A percentile compares a stretch with the other conserved stretches of the same genome.
These are phyloP conservation scores for Mylabris sibirica DNA, from an alignment of 2,888 invertebrate species.

Conservation along the genomic window DNA sequence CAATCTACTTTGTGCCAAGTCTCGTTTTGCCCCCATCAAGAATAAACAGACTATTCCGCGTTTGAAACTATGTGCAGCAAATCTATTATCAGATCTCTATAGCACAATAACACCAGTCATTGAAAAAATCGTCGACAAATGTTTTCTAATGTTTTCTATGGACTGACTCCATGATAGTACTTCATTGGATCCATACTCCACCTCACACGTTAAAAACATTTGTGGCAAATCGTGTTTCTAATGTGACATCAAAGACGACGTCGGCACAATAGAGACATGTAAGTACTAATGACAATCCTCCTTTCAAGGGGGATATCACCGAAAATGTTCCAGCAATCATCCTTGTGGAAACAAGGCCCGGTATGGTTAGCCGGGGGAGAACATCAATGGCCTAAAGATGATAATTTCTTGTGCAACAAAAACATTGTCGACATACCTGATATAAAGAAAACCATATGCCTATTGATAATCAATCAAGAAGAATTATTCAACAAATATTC, in stretches of 20 bases:
- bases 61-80: constrained; percentile 13
- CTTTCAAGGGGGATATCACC: constrained; percentile 19
- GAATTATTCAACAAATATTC: background rate
- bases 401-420: background rate
- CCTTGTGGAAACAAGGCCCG: constrained; percentile 2
- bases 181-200: background rate
- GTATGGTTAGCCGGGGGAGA: background rate
- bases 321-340: background rate
- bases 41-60: constrained; percentile 4
- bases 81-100: background rate
- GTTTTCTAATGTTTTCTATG: background rate
- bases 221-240: constrained; percentile 26
- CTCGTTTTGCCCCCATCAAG: constrained; percentile 20
- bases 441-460: too few relatives aligned
- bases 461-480: background rate
- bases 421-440: background rate
- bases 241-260: constrained; percentile 16
- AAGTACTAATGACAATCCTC: constrained; percentile 25
- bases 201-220: constrained; percentile 21
- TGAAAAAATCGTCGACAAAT: too few relatives aligned
- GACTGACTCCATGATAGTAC: constrained; percentile 8
- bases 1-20: constrained; percentile 19
- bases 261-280: constrained; percentile 22
- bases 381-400: background rate
- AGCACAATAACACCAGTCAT: background rate